Evolutionary conservation across 2,113 vertebrate species (phyloP).

Genomic region (Trichechus manatus): DNA sequence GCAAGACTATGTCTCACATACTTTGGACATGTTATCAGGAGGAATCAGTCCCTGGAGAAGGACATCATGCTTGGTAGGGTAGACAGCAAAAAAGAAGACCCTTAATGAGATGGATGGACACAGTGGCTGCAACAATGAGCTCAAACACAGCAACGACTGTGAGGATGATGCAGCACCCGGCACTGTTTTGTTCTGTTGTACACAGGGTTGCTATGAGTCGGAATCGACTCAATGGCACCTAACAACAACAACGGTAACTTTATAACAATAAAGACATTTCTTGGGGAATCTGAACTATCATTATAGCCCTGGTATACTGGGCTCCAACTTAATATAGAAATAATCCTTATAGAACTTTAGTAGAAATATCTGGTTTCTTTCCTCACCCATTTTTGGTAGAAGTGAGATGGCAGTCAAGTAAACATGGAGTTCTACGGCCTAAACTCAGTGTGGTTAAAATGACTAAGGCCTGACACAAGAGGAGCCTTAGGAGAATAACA

Average conservation of each 20-base stretch:
- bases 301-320: neutral
- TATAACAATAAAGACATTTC: neutral
- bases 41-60: too few relatives aligned
- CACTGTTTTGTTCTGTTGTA: too few relatives aligned
- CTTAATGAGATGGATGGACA: too few relatives aligned
- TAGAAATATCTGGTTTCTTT: neutral
- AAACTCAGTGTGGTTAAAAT: neutral
- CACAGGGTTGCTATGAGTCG: too few relatives aligned
- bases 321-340: neutral
- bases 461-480: neutral
- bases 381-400: neutral
- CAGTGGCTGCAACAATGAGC: too few relatives aligned
- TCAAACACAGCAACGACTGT: too few relatives aligned
- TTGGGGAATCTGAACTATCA: neutral
- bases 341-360: neutral
- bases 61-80: too few relatives aligned
- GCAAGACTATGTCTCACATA: too few relatives aligned
- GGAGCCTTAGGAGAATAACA: neutral
- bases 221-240: too few relatives aligned
- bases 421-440: neutral
- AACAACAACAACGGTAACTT: neutral
- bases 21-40: too few relatives aligned
- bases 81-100: too few relatives aligned
- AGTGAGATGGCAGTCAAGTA: neutral
- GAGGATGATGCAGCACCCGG: too few relatives aligned